phyloP scores from a whole-genome alignment of 2,797 vertebrate species.

The Megaceryle alcyon region DNA sequence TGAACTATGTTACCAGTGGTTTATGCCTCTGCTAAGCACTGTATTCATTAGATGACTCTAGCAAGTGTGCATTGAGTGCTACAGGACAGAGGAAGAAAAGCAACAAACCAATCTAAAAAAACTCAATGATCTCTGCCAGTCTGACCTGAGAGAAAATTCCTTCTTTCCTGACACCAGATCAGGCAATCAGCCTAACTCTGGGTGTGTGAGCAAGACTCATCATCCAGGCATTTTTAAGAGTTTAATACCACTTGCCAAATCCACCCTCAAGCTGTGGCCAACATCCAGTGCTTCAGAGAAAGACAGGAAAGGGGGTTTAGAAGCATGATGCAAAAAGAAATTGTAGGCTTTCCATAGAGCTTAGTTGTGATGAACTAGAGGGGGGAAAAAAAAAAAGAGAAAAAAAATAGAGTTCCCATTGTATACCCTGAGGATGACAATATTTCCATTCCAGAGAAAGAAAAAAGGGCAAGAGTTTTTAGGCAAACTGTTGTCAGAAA shows the following conservation, averaged over 20 bases:
- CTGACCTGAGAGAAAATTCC: neutral
- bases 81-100: too few species aligned
- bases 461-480: neutral
- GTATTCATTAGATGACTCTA: neutral
- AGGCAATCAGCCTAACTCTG: neutral
- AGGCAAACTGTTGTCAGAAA: neutral
- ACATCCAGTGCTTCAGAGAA: neutral
- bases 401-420: neutral
- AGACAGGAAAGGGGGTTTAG: neutral
- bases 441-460: neutral
- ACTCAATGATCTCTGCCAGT: neutral
- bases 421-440: neutral
- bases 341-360: neutral
- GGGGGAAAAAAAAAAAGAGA: neutral
- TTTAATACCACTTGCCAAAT: neutral
- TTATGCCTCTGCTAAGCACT: neutral
- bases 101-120: neutral
- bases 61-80: neutral
- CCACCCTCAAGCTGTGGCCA: neutral
- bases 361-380: neutral
- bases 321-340: neutral
- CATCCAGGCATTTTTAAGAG: neutral
- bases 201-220: conserved; percentile 15
- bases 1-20: neutral
- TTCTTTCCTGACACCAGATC: neutral